Evolutionary conservation across 2,797 vertebrate genomes (phyloP).

Genomic region (Rhodeus uyekii): DNA sequence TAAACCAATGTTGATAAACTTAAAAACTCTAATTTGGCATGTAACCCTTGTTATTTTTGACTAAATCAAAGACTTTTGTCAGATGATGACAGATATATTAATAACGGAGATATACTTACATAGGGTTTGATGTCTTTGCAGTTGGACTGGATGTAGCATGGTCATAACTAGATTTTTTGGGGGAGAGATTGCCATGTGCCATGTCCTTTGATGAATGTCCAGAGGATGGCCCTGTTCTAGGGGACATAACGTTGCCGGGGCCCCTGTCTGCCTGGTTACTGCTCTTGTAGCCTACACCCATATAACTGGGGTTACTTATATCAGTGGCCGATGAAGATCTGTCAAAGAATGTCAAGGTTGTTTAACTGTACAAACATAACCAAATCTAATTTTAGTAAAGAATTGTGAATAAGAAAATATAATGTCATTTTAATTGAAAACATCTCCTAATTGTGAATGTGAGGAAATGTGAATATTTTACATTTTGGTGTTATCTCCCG

Average conservation of each 20-base stretch:
- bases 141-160: slow-evolving; percentile 66
- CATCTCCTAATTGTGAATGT: background rate
- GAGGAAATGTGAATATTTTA: slow-evolving; percentile 50
- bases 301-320: slow-evolving; percentile 87
- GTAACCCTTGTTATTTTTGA: background rate
- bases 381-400: background rate
- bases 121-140: slow-evolving; percentile 68
- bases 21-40: background rate
- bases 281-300: slow-evolving; percentile 74
- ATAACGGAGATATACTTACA: slow-evolving; percentile 72
- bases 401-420: background rate
- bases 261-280: slow-evolving; percentile 74
- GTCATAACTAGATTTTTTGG: slow-evolving; percentile 74
- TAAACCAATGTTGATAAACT: background rate
- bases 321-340: slow-evolving; percentile 75
- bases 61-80: background rate
- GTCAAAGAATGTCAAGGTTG: slow-evolving; percentile 43
- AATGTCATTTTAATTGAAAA: background rate
- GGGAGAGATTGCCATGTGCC: slow-evolving; percentile 71
- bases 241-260: slow-evolving; percentile 82
- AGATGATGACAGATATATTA: background rate
- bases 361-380: background rate
- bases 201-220: slow-evolving; percentile 73
- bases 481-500: slow-evolving; percentile 66
- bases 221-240: slow-evolving; percentile 66